Percentiles rank a stretch among this genome's conserved stretches.
These are phyloP conservation scores for Trachythela sp. DNA, from an alignment of 64 coral and sea anemone genomes.

Conservation along the genomic window DNA sequence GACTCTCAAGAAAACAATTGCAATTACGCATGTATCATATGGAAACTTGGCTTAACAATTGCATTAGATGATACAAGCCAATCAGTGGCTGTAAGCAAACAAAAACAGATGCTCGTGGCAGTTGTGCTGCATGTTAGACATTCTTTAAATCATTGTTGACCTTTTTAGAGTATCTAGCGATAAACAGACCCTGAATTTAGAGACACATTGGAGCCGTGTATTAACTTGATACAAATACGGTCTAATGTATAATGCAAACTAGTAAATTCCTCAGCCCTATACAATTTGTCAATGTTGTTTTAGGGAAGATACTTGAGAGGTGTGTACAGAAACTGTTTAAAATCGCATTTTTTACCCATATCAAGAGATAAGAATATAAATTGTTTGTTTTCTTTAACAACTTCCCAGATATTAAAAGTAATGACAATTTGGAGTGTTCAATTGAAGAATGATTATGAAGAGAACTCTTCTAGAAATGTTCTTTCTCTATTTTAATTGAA, in stretches of 20 bases:
- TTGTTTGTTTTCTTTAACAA: conserved; percentile 26
- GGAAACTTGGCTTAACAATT: neutral
- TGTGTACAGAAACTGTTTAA: neutral
- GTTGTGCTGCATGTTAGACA: neutral
- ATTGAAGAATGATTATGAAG: neutral
- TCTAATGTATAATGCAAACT: neutral
- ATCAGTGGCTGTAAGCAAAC: neutral
- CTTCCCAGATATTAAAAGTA: neutral
- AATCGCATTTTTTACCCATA: neutral
- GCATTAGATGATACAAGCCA: neutral
- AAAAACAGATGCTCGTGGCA: neutral
- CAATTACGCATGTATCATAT: neutral
- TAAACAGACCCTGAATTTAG: conserved; percentile 13
- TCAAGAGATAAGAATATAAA: conserved; percentile 2
- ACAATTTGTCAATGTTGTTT: conserved; percentile 8
- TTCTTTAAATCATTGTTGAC: conserved; percentile 25
- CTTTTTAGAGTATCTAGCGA: conserved; percentile 17
- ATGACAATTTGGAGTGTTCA: neutral
- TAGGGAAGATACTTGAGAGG: neutral
- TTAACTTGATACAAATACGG: neutral
- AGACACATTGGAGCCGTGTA: conserved; percentile 13
- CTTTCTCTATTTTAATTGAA: neutral
- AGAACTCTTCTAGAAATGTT: neutral
- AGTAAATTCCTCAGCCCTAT: neutral
- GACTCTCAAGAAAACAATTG: neutral